A percentile compares a stretch with the other conserved stretches of the same genome.
Evolutionary conservation across 2,797 vertebrate genomes (phyloP).

Genomic region (Botia kubotai): DNA sequence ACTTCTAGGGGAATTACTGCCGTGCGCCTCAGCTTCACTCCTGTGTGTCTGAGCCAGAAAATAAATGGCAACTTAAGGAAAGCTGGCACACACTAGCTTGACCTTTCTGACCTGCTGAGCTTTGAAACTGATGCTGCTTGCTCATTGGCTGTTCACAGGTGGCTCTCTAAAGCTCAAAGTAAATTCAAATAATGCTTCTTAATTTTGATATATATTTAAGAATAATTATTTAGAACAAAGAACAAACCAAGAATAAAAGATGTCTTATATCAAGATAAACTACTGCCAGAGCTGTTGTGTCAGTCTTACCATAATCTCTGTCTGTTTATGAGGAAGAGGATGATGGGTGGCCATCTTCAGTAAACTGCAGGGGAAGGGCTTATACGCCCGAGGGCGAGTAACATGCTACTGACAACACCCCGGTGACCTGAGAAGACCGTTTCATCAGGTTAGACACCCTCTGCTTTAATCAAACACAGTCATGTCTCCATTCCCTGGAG

Average conservation of each 20-base stretch:
- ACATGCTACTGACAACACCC: conserved; percentile 49
- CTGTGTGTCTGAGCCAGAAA: conserved; percentile 28
- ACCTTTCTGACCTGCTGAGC: conserved; percentile 33
- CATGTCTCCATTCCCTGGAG: conserved; percentile 19
- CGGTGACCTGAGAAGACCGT: conserved; percentile 20
- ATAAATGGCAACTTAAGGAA: conserved; percentile 35
- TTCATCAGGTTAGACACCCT: conserved; percentile 32
- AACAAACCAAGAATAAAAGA: no score
- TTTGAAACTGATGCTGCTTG: conserved; percentile 8
- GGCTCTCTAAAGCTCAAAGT: background rate
- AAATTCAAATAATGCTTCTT: background rate
- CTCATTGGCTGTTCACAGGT: background rate
- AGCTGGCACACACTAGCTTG: conserved; percentile 11
- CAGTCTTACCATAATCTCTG: no score
- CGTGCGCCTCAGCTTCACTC: conserved; percentile 32
- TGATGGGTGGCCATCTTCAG: background rate
- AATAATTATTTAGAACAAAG: no score
- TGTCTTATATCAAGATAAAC: no score
- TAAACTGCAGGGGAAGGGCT: background rate
- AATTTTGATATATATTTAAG: no score
- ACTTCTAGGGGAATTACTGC: conserved; percentile 44
- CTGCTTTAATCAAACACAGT: conserved; percentile 46
- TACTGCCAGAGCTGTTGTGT: no score
- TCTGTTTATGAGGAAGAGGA: background rate
- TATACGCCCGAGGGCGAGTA: conserved; percentile 42